Conservation (phyloP, 2,113 vertebrate genomes). For the Zeus faber region DNA sequence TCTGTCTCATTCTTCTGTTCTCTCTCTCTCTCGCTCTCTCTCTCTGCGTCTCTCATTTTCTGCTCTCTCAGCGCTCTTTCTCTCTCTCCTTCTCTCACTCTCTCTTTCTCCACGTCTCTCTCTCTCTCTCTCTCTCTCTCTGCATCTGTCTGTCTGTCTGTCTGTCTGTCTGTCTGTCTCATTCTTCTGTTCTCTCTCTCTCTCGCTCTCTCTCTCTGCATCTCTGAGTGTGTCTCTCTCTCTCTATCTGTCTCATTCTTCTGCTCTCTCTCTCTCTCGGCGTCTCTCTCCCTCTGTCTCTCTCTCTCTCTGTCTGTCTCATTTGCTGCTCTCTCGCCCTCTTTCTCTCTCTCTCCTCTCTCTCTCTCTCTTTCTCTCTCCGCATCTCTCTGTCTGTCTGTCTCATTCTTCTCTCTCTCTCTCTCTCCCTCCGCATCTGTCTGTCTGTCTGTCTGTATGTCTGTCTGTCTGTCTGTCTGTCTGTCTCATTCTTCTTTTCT, state of each 20-base stretch:
- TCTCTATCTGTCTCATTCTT: background rate
- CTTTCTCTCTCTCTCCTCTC: background rate
- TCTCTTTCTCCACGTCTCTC: background rate
- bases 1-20: background rate
- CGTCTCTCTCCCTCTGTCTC: background rate
- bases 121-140: background rate
- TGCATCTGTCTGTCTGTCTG: background rate
- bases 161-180: background rate
- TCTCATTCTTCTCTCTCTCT: background rate
- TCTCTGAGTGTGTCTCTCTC: background rate
- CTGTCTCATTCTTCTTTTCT: background rate
- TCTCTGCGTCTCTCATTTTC: background rate
- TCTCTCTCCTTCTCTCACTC: background rate
- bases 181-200: background rate
- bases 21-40: constrained; percentile 1
- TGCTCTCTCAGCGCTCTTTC: too few relatives aligned
- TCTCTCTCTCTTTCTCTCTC: background rate
- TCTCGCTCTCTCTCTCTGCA: background rate
- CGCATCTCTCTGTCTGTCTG: background rate
- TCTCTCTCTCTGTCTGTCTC: background rate
- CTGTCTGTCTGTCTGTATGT: background rate
- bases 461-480: background rate
- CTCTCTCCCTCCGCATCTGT: background rate
- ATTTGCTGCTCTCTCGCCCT: background rate
- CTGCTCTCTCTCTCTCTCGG: background rate